Conservation (phyloP, 2,888 invertebrate genomes). For the Priapulus caudatus region DNA sequence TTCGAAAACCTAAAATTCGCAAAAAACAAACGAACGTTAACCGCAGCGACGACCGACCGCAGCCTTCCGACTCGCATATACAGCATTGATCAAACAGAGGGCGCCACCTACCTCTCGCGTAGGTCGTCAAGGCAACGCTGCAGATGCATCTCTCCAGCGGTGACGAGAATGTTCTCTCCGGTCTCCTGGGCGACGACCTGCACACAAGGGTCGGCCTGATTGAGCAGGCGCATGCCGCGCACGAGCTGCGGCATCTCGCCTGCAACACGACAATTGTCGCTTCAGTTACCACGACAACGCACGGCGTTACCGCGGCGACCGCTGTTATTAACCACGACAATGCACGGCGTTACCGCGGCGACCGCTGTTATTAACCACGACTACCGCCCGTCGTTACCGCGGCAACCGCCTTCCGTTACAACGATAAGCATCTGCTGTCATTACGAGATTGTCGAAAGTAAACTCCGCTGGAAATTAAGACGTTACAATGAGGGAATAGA, state of each 20-base stretch:
- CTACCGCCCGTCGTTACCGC: no score
- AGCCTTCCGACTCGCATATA: no score
- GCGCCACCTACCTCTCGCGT: constrained; percentile 47
- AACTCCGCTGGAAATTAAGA: no score
- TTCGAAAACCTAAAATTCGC: constrained; percentile 24
- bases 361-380: background rate
- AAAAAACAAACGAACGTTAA: no score
- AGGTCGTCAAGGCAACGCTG: constrained; percentile 90
- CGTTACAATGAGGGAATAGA: no score
- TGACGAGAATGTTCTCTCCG: constrained; percentile 85
- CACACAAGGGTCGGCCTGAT: constrained; percentile 89
- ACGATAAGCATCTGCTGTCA: no score
- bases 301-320: background rate
- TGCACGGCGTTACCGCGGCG: background rate
- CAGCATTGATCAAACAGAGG: no score
- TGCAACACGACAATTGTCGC: constrained; percentile 17
- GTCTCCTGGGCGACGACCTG: constrained; percentile 66
- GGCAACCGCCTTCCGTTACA: no score
- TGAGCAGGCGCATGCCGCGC: constrained; percentile 62
- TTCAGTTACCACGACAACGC: constrained; percentile 1
- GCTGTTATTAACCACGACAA: background rate
- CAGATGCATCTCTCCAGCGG: constrained; percentile 92
- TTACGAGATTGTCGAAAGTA: no score
- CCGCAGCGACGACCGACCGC: no score
- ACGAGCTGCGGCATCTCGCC: constrained; percentile 53